These are phyloP conservation scores for Temnothorax rugatulus DNA, from an alignment of 2,888 invertebrate species.

Conservation along the genomic window DNA sequence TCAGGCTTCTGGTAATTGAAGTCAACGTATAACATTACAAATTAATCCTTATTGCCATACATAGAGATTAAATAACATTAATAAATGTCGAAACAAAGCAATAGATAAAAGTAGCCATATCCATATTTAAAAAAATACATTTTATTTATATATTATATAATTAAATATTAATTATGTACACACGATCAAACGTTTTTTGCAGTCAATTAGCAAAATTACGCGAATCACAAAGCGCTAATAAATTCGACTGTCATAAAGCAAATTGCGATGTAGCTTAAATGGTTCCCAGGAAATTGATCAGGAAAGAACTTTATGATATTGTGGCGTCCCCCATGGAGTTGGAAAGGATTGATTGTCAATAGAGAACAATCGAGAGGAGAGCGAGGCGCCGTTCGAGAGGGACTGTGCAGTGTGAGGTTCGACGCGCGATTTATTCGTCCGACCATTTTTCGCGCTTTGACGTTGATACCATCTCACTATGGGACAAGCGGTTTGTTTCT, in stretches of 20 bases:
- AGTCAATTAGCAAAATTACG: background rate
- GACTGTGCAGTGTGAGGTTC: constrained; percentile 41
- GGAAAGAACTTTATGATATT: constrained; percentile 21
- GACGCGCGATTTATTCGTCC: constrained; percentile 59
- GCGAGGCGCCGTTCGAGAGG: constrained; percentile 43
- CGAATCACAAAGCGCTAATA: constrained; percentile 11
- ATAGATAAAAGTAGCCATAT: background rate
- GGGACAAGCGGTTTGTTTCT: constrained; percentile 64
- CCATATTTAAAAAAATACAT: background rate
- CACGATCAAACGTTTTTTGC: background rate
- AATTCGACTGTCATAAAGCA: constrained; percentile 1
- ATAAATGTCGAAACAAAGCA: background rate
- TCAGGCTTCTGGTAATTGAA: background rate
- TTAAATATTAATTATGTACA: background rate
- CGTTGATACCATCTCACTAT: constrained; percentile 62
- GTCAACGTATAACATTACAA: background rate
- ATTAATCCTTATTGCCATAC: background rate
- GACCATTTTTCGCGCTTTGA: constrained; percentile 58
- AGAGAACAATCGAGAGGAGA: constrained; percentile 28
- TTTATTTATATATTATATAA: constrained; percentile 10
- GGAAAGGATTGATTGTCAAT: constrained; percentile 54
- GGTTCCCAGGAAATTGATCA: constrained; percentile 1
- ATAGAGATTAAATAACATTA: background rate
- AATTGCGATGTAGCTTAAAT: constrained; percentile 14
- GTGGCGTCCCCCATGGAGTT: constrained; percentile 41